phyloP scores from a whole-genome alignment of 2,113 vertebrate species.

The Gasterosteus nipponicus region DNA sequence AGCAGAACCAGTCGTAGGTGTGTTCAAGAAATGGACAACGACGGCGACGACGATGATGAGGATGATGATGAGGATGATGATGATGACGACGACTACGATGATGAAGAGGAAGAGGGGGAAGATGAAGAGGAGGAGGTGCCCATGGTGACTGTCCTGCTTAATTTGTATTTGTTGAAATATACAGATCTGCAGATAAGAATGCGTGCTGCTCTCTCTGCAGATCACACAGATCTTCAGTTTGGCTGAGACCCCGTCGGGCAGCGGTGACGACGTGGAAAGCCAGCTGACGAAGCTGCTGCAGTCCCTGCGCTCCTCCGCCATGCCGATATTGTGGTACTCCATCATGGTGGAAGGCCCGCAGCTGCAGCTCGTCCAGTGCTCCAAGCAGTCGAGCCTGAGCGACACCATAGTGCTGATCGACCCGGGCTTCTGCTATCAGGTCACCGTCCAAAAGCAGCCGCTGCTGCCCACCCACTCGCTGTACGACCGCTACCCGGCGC shows the following conservation, averaged over 20 bases:
- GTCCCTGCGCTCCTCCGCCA: conserved; percentile 56
- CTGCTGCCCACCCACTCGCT: conserved; percentile 80
- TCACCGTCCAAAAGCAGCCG: conserved; percentile 81
- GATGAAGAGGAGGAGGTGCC: conserved; percentile 58
- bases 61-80: neutral
- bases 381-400: conserved; percentile 78
- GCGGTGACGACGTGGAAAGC: conserved; percentile 49
- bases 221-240: conserved; percentile 82
- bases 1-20: conserved; percentile 9
- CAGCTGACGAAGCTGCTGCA: conserved; percentile 75
- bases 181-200: neutral
- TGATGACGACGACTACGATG: conserved; percentile 4
- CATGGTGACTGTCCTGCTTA: conserved; percentile 49
- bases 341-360: conserved; percentile 78
- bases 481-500: conserved; percentile 70
- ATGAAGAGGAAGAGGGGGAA: rapidly evolving
- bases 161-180: neutral
- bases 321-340: conserved; percentile 80
- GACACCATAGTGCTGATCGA: conserved; percentile 81
- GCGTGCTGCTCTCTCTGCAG: conserved; percentile 45
- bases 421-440: conserved; percentile 74
- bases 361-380: conserved; percentile 83
- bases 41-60: neutral
- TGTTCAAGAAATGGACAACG: neutral
- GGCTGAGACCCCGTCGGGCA: conserved; percentile 43